Base-by-base conservation (phyloP, 2,797 vertebrate species). In the Lepidocolaptes lacrymiger region DNA sequence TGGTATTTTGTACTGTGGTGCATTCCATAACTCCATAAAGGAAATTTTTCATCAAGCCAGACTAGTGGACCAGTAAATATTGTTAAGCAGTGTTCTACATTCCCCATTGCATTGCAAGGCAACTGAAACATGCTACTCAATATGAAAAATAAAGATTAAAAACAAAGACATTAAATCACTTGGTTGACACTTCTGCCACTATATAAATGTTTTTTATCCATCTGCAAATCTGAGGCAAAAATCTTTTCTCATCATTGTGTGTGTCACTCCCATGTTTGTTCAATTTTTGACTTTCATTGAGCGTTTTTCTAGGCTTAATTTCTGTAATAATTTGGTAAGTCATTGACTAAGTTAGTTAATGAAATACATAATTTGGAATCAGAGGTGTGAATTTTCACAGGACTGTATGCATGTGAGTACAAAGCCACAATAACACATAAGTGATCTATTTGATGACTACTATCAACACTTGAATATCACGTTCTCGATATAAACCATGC, bases 111-210 rank as follows among this genome's bases (percentile, higher is more conserved):
- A 58, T 17, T 87, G 41, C 27, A 81, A 88, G 81, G 27, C 17
- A 84, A 73, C 12, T 58, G 62, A 88, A 88, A 76, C 14, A 14
- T 34, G 7, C 28, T 32, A 49, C 30, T 72, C 77, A 77, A 52
- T 71, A 63, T 9, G 24, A 85, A 77, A 46, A 84, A 77, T 71
- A 66, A 74, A 72, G 26, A 59, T 63, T 74, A 77, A 94, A 91
- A 37, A 11, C 14, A 61, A 22, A 58, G 34, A 28, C 5, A 46
- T 39, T 43, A 64, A 75, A 62, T 68, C 0, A 39, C 63, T 84
- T 68, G 1, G 6, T 22, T 81, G 32, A 74, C 7, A 4, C 5
- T 64, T 88, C 74, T 46, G 4, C 17, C 34, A 83, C 43, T 49
- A 37, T 8, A 19, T 41, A 61, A 68, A 56, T 58, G 22, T 22